These are phyloP conservation scores for human DNA, from an alignment of 2,113 vertebrate species.

Conservation along the genomic window DNA sequence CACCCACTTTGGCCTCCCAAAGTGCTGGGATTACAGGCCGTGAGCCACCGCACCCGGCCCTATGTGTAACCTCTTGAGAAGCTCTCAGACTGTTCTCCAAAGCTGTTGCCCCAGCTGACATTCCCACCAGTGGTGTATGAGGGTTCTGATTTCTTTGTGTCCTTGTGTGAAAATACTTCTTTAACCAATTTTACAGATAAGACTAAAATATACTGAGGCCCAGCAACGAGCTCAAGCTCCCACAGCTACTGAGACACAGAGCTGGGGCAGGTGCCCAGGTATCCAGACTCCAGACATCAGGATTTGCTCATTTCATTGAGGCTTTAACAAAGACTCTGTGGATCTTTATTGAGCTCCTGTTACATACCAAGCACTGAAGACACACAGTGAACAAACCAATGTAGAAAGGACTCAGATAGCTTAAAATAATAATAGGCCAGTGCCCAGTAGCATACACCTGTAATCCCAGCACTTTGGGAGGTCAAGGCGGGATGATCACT, in stretches of 20 bases:
- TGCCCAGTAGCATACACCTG: neutral
- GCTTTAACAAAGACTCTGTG: neutral
- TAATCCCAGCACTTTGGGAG: neutral
- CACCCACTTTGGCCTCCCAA: too few species aligned
- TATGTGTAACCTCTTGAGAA: neutral
- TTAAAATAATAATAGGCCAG: neutral
- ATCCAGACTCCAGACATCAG: neutral
- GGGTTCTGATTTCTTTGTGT: neutral
- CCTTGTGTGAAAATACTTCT: neutral
- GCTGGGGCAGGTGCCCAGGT: neutral
- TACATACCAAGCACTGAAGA: neutral
- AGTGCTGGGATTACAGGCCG: too few species aligned
- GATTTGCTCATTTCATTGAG: neutral
- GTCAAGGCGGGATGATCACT: neutral
- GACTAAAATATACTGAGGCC: neutral
- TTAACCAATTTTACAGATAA: neutral
- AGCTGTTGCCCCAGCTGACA: neutral
- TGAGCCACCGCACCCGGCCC: too few species aligned
- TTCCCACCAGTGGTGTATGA: neutral
- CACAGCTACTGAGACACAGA: neutral
- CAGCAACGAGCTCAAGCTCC: too few species aligned
- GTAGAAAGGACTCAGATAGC: neutral
- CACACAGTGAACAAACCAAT: neutral
- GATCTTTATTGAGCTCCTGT: neutral
- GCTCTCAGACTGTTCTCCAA: neutral